Evolutionary conservation across 2,113 vertebrate genomes (phyloP).

Genomic region (Centrocercus urophasianus): DNA sequence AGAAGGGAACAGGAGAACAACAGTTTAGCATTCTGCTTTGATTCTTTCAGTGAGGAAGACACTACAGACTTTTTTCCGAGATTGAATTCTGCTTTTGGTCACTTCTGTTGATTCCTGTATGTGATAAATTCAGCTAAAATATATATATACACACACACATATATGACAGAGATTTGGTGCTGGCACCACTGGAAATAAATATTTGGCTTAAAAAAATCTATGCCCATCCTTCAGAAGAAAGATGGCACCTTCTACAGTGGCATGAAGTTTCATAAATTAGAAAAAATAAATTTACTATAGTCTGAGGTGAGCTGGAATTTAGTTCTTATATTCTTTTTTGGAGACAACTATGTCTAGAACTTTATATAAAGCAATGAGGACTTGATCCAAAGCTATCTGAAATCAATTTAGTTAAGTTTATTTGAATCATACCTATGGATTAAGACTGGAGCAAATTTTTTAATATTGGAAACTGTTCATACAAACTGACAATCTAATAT

Average conservation of each 20-base stretch:
- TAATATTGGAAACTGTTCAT: slow-evolving; percentile 11
- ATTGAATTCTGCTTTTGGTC: not conserved
- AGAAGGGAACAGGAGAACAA: not conserved
- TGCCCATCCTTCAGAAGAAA: not conserved
- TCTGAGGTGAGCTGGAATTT: not conserved
- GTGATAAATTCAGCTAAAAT: not conserved
- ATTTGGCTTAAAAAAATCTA: slow-evolving; percentile 7
- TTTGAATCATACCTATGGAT: not conserved
- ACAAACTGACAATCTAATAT: slow-evolving; percentile 20
- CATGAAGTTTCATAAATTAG: not conserved
- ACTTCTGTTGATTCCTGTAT: not conserved
- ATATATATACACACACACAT: not conserved
- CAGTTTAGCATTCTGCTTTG: not conserved
- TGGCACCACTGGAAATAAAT: not conserved
- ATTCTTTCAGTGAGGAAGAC: not conserved
- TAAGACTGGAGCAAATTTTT: not conserved
- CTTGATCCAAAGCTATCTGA: not conserved
- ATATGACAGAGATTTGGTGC: not conserved
- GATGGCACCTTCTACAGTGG: not conserved
- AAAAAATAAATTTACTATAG: not conserved
- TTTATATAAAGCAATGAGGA: not conserved
- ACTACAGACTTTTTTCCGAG: not conserved
- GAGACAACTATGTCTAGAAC: not conserved
- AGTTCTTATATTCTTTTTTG: not conserved
- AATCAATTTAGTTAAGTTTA: not conserved